Conservation (phyloP, 2,888 invertebrate species). For the Nemotelus pantherinus region DNA sequence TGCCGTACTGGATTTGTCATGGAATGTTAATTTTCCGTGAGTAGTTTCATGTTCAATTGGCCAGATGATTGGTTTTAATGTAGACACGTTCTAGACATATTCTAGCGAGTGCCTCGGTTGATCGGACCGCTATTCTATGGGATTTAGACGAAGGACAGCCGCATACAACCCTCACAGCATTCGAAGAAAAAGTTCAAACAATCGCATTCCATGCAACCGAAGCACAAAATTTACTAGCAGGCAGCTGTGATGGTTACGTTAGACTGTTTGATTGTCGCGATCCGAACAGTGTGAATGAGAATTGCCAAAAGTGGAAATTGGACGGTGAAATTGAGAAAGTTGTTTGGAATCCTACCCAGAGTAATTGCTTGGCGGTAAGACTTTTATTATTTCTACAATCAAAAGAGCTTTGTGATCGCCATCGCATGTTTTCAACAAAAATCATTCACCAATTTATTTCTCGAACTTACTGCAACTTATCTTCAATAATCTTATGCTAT, state of each 20-base stretch:
- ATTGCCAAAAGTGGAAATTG: conserved; percentile 73
- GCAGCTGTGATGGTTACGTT: conserved; percentile 83
- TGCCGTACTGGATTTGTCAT: conserved; percentile 90
- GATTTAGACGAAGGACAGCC: conserved; percentile 85
- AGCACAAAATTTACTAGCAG: conserved; percentile 82
- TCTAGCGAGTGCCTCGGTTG: conserved; percentile 92
- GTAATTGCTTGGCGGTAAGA: conserved; percentile 75
- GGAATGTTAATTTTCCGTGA: conserved; percentile 83
- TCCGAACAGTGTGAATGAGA: conserved; percentile 68
- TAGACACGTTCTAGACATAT: conserved; percentile 74
- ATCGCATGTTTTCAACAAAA: neutral
- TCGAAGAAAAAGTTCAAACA: conserved; percentile 85
- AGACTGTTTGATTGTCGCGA: conserved; percentile 86
- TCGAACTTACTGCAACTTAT: neutral
- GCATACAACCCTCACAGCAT: conserved; percentile 77
- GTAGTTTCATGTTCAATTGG: conserved; percentile 51
- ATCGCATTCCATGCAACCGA: conserved; percentile 86
- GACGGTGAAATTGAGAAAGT: conserved; percentile 86
- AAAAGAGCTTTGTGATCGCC: neutral
- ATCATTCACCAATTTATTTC: too few relatives aligned
- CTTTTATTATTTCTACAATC: neutral
- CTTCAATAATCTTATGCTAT: neutral
- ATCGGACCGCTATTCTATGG: conserved; percentile 88
- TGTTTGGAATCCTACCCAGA: conserved; percentile 83
- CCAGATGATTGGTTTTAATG: conserved; percentile 8